Evolutionary conservation across 2,888 invertebrate species (phyloP).

Genomic region (Amorpha juglandis): DNA sequence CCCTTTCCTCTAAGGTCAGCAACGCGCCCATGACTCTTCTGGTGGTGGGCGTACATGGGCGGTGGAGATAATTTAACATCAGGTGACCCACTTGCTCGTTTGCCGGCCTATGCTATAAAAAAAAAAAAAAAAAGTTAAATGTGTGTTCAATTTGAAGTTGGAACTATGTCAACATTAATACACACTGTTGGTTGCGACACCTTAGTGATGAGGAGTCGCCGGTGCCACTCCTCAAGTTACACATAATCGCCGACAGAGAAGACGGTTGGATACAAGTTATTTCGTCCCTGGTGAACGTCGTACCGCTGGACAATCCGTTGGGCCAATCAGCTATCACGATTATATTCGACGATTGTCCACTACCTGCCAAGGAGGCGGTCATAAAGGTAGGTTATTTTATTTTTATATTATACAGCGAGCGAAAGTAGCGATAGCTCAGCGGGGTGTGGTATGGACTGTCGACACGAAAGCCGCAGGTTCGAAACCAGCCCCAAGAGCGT

Average conservation of each 20-base stretch:
- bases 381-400: constrained; percentile 81
- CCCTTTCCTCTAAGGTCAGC: no score
- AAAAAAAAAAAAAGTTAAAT: no score
- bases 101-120: no score
- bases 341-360: constrained; percentile 94
- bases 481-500: no score
- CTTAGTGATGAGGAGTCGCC: constrained; percentile 94
- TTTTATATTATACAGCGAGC: no score
- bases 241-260: constrained; percentile 94
- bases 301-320: constrained; percentile 92
- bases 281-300: constrained; percentile 90
- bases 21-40: no score
- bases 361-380: constrained; percentile 90
- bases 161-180: constrained; percentile 4
- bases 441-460: no score
- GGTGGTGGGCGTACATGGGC: no score
- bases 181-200: constrained; percentile 11
- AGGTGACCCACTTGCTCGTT: no score
- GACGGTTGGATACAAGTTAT: constrained; percentile 96
- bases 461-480: no score
- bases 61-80: no score
- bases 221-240: constrained; percentile 91
- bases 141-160: background rate
- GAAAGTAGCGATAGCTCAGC: no score
- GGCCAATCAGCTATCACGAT: constrained; percentile 96